Evolutionary conservation across 37 sponge, comb jelly and placozoan species (phyloP).

Genomic region (Ephydatia muelleri): DNA sequence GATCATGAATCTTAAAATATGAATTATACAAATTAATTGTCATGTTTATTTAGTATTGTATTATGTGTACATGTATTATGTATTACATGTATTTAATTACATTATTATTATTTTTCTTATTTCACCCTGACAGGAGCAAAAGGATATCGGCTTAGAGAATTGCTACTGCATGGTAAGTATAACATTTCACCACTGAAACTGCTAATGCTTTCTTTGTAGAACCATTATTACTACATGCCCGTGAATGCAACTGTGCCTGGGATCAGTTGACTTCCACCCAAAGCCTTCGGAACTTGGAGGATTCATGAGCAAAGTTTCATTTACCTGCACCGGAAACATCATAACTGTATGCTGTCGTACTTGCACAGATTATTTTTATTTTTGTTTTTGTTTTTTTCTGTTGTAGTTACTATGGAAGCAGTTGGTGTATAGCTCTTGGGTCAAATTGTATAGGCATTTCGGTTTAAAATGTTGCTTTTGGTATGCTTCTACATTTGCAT

Average conservation of each 20-base stretch:
- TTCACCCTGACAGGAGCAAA: neutral
- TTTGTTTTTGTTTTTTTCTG: neutral
- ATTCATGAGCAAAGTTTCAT: constrained; percentile 47
- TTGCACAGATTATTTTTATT: neutral
- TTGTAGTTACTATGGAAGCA: constrained; percentile 63
- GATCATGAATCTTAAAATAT: too few species aligned
- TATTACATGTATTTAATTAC: too few species aligned
- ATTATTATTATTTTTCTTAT: too few species aligned
- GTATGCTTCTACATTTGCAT: neutral
- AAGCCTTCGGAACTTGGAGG: constrained; percentile 34
- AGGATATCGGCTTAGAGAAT: constrained; percentile 16
- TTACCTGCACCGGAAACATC: constrained; percentile 48
- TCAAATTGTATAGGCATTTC: constrained; percentile 35
- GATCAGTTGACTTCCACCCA: constrained; percentile 12
- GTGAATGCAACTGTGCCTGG: neutral
- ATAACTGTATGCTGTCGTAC: constrained; percentile 23
- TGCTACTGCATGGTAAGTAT: constrained; percentile 25
- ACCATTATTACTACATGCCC: constrained; percentile 46
- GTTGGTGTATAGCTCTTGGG: constrained; percentile 54
- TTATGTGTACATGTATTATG: too few species aligned
- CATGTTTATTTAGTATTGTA: too few species aligned
- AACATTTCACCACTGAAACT: neutral
- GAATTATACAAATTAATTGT: too few species aligned
- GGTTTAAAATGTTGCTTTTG: neutral
- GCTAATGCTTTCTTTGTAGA: neutral